Conservation (phyloP, 2,888 invertebrate species). For the Idaea biselata region DNA sequence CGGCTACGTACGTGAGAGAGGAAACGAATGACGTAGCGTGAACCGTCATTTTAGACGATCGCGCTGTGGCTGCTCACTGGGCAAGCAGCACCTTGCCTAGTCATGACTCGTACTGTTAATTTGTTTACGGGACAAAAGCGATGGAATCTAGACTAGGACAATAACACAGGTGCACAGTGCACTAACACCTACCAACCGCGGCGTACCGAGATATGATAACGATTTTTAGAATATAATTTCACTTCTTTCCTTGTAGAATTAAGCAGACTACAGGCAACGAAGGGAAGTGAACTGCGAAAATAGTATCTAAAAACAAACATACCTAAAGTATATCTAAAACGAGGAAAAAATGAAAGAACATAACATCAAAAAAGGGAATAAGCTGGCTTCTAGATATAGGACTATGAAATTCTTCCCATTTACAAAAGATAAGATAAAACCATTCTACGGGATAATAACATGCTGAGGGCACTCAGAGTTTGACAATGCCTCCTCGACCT, state of each 20-base stretch:
- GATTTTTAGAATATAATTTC: neutral
- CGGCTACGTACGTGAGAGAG: constrained; percentile 76
- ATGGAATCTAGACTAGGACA: neutral
- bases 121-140: constrained; percentile 55
- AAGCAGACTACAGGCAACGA: neutral
- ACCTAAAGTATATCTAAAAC: neutral
- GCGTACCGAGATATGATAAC: neutral
- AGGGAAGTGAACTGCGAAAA: neutral
- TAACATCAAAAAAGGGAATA: constrained; percentile 13
- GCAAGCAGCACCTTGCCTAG: constrained; percentile 48
- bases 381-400: neutral
- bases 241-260: too few species aligned
- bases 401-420: constrained; percentile 21
- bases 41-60: constrained; percentile 67
- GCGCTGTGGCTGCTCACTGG: neutral
- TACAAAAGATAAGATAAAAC: constrained; percentile 25
- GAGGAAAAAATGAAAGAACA: constrained; percentile 10
- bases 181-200: neutral
- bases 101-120: constrained; percentile 56
- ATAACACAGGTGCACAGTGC: neutral
- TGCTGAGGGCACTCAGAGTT: constrained; percentile 41
- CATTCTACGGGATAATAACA: constrained; percentile 38
- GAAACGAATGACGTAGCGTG: constrained; percentile 71
- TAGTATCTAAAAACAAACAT: constrained; percentile 9
- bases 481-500: constrained; percentile 45